phyloP scores from a whole-genome alignment of 2,113 vertebrate genomes.

The Ceyx margarethae region DNA sequence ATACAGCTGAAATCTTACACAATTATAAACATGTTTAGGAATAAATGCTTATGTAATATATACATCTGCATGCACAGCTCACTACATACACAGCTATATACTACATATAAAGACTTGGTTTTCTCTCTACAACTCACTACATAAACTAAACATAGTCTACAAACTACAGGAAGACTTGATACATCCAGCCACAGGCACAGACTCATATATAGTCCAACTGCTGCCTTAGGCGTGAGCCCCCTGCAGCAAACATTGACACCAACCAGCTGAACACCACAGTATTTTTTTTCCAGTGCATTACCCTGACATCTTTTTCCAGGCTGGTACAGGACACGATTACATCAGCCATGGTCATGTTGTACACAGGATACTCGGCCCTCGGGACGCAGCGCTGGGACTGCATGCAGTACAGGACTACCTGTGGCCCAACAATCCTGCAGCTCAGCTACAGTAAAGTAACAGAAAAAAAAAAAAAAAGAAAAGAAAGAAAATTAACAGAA shows the following conservation, averaged over 20 bases:
- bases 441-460: slow-evolving; percentile 77
- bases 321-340: slow-evolving; percentile 91
- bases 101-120: neutral
- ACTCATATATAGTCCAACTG: fast-evolving
- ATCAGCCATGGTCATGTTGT: slow-evolving; percentile 94
- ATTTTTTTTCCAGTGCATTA: slow-evolving; percentile 31
- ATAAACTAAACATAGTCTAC: neutral
- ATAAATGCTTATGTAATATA: neutral
- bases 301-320: slow-evolving; percentile 88
- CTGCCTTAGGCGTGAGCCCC: neutral
- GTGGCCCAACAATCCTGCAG: slow-evolving; percentile 92
- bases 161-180: neutral
- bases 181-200: neutral
- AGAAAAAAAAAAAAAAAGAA: neutral
- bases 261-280: neutral
- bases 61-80: neutral
- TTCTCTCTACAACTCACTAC: neutral
- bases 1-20: neutral
- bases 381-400: slow-evolving; percentile 89
- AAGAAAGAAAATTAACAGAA: neutral
- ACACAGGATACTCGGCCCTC: slow-evolving; percentile 89
- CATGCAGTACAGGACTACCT: slow-evolving; percentile 92
- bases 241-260: fast-evolving
- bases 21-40: no score
- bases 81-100: neutral